Percentiles rank a stretch among this genome's conserved stretches.
These are phyloP conservation scores for Cyclargus thomasi DNA, from an alignment of 1,140 invertebrate genomes.

Conservation along the genomic window DNA sequence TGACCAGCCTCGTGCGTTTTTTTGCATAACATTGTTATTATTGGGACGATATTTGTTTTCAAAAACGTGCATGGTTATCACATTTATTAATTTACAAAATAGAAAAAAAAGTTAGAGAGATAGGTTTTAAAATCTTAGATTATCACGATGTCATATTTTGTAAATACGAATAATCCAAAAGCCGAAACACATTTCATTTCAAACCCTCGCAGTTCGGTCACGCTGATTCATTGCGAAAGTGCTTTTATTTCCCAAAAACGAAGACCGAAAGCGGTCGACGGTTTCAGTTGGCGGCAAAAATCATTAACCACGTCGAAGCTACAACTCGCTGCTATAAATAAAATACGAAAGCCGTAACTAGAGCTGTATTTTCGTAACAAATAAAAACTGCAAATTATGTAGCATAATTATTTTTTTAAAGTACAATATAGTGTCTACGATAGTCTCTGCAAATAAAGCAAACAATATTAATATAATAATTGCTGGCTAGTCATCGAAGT, in stretches of 20 bases:
- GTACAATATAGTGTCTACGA: too few relatives aligned
- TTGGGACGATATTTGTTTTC: background rate
- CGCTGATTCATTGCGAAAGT: background rate
- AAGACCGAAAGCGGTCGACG: background rate
- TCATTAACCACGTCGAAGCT: background rate
- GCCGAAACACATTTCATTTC: background rate
- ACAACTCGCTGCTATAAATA: background rate
- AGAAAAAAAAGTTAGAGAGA: background rate
- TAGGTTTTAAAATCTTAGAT: background rate
- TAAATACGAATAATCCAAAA: background rate
- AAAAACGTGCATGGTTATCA: background rate
- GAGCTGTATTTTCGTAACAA: too few relatives aligned
- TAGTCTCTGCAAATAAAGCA: too few relatives aligned
- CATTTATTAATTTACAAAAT: background rate
- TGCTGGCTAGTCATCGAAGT: background rate
- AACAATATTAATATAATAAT: background rate
- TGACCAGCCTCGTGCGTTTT: slow-evolving; percentile 22
- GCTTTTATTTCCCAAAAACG: background rate
- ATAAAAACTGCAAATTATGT: too few relatives aligned
- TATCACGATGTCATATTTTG: background rate
- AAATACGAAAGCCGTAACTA: background rate
- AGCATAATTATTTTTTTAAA: too few relatives aligned
- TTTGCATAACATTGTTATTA: slow-evolving; percentile 16
- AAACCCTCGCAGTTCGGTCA: background rate
- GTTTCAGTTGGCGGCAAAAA: background rate